Percentiles rank a stretch among this genome's conserved stretches.
Evolutionary conservation across 1,140 invertebrate species (phyloP).

Genomic region (Drosophila subpulchrella): DNA sequence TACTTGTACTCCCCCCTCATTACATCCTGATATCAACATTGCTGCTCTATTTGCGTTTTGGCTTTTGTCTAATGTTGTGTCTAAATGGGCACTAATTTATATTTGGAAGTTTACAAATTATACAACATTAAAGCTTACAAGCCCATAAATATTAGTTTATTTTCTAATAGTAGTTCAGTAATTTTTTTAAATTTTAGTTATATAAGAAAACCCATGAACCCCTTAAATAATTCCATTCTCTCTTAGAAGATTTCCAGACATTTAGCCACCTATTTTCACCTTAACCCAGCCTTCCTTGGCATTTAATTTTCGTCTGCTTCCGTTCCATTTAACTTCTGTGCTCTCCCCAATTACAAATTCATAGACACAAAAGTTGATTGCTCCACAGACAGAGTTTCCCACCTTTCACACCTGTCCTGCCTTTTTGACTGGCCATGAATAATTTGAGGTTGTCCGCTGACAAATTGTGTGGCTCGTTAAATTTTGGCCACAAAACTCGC

Average conservation of each 20-base stretch:
- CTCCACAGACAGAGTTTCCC: slow-evolving; percentile 13
- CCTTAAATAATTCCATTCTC: not conserved
- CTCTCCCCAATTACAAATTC: slow-evolving; percentile 47
- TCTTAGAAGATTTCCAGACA: not conserved
- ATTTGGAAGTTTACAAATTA: slow-evolving; percentile 7
- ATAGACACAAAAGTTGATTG: slow-evolving; percentile 54
- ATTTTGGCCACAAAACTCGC: slow-evolving; percentile 42
- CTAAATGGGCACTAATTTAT: slow-evolving; percentile 31
- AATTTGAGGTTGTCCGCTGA: slow-evolving; percentile 45
- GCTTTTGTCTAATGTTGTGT: slow-evolving; percentile 30
- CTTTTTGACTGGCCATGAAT: slow-evolving; percentile 33
- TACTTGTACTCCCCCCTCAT: not conserved
- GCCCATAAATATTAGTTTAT: not conserved
- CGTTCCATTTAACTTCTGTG: slow-evolving; percentile 26
- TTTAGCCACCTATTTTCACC: not conserved
- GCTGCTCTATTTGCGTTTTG: slow-evolving; percentile 2
- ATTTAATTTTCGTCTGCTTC: slow-evolving; percentile 30
- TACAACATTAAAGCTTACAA: not conserved
- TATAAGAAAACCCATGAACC: too few relatives aligned
- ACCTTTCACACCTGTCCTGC: slow-evolving; percentile 23
- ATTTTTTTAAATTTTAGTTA: too few relatives aligned
- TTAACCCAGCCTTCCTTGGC: not conserved
- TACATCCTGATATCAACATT: not conserved
- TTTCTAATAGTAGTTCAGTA: not conserved
- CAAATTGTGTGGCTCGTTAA: slow-evolving; percentile 63